These are phyloP conservation scores for Plectrocnemia conspersa DNA, from an alignment of 1,140 invertebrate species.

Conservation along the genomic window DNA sequence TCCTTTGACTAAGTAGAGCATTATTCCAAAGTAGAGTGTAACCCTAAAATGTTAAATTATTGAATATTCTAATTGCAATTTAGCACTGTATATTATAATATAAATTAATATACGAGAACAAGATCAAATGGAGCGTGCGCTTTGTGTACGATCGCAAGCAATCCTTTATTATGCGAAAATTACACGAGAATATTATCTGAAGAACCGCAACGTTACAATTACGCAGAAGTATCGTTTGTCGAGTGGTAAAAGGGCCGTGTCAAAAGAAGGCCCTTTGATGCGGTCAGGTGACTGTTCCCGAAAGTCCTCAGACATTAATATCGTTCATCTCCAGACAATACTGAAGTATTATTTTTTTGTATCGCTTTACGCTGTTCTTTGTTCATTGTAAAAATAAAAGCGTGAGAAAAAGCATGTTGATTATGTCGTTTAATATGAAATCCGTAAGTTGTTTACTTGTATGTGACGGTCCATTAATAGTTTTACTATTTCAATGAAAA, in stretches of 20 bases:
- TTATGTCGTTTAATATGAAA: background rate
- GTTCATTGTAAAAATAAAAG: background rate
- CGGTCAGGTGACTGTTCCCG: constrained; percentile 21
- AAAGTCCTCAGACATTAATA: constrained; percentile 26
- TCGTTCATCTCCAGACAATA: constrained; percentile 18
- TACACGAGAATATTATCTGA: too few species aligned
- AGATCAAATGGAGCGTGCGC: too few species aligned
- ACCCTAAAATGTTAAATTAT: too few species aligned
- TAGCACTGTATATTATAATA: too few species aligned
- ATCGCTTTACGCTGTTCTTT: background rate
- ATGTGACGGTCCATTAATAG: background rate
- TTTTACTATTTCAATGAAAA: background rate
- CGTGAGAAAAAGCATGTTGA: background rate
- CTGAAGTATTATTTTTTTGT: background rate
- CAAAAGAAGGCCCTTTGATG: constrained; percentile 28
- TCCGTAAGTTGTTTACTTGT: background rate
- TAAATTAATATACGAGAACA: too few species aligned
- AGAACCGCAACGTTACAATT: background rate
- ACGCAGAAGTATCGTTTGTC: background rate
- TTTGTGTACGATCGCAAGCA: too few species aligned
- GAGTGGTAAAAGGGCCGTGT: background rate
- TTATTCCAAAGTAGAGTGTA: too few species aligned
- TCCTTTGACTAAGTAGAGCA: too few species aligned
- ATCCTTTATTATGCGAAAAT: too few species aligned
- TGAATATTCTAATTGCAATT: too few species aligned